A percentile compares a stretch with the other conserved stretches of the same genome.
These are phyloP conservation scores for Neosalanx taihuensis DNA, from an alignment of 2,797 vertebrate genomes.

Conservation along the genomic window DNA sequence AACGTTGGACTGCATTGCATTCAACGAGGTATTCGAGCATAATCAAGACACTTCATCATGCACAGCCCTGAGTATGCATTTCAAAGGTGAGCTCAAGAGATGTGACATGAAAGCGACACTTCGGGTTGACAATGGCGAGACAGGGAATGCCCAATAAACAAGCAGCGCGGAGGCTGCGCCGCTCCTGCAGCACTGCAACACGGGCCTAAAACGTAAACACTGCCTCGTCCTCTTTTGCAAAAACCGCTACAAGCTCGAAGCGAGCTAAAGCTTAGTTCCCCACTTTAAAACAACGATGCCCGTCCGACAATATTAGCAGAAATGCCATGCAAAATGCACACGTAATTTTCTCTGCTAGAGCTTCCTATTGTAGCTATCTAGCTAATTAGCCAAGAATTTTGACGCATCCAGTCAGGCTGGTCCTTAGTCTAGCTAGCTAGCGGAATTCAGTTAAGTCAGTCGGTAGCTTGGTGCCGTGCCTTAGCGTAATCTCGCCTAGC, in stretches of 20 bases:
- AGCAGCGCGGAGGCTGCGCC: not conserved
- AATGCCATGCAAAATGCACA: not conserved
- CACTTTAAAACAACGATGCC: not conserved
- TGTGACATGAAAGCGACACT: constrained; percentile 17
- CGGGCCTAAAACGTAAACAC: constrained; percentile 18
- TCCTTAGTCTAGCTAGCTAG: constrained; percentile 38
- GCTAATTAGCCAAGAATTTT: not conserved
- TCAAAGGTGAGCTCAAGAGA: not conserved
- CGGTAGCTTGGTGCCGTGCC: not conserved
- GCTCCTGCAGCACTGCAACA: constrained; percentile 2
- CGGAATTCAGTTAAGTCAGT: constrained; percentile 41
- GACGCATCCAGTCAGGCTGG: not conserved
- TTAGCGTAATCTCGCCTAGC: constrained; percentile 3
- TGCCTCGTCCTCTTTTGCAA: not conserved
- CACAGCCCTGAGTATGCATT: not conserved
- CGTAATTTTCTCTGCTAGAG: not conserved
- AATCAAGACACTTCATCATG: not conserved
- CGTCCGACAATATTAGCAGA: not conserved
- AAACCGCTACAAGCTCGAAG: not conserved
- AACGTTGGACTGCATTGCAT: too few relatives aligned
- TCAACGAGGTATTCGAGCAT: too few relatives aligned
- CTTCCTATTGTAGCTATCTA: not conserved
- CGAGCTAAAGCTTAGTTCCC: not conserved
- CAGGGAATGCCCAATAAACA: not conserved
- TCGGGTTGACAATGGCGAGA: constrained; percentile 14